A percentile compares a stretch with the other conserved stretches of the same genome.
These are phyloP conservation scores for Tetrax tetrax DNA, from an alignment of 2,113 vertebrate species.

Conservation along the genomic window DNA sequence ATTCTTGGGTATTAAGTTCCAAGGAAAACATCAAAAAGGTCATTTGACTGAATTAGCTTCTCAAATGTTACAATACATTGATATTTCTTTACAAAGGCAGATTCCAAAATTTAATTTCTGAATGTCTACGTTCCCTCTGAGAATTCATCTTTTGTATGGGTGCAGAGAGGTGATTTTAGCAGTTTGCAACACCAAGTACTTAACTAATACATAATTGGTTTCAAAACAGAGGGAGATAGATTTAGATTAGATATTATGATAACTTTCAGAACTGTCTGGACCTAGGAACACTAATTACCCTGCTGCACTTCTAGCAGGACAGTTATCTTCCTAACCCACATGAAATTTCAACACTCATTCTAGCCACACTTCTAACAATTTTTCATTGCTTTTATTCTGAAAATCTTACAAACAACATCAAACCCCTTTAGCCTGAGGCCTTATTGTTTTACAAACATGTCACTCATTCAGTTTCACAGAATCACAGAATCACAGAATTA, in stretches of 20 bases:
- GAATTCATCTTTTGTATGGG: neutral
- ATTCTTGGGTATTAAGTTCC: neutral
- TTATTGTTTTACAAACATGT: neutral
- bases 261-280: neutral
- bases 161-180: neutral
- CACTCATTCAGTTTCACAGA: neutral
- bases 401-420: neutral
- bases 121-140: neutral
- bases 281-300: neutral
- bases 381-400: neutral
- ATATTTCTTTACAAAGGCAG: neutral
- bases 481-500: too few species aligned
- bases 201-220: too few species aligned
- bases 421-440: neutral
- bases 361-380: neutral
- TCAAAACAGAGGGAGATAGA: too few species aligned
- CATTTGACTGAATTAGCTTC: neutral
- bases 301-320: neutral
- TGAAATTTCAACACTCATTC: neutral
- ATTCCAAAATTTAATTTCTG: slow-evolving; percentile 25
- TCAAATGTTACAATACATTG: neutral
- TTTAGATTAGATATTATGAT: neutral
- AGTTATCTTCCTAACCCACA: neutral
- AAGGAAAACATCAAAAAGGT: neutral
- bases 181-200: neutral